Conservation (phyloP, 1,140 invertebrate species). For the Drosophila albomicans region DNA sequence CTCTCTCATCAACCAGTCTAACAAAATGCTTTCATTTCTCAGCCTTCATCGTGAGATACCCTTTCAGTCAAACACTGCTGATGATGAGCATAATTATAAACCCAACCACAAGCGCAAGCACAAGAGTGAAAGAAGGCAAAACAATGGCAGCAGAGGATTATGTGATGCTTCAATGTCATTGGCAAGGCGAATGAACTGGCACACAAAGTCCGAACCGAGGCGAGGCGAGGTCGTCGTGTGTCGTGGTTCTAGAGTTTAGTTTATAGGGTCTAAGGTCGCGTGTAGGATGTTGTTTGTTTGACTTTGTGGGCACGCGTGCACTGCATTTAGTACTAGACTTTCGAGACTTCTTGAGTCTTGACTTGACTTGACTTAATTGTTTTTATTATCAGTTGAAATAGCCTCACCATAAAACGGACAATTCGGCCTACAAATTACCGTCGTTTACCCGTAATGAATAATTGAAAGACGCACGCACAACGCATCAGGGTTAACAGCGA, state of each 20-base stretch:
- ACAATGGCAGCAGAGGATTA: slow-evolving; percentile 30
- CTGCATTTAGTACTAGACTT: slow-evolving; percentile 7
- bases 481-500: slow-evolving; percentile 15
- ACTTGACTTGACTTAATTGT: slow-evolving; percentile 3
- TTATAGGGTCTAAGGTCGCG: slow-evolving; percentile 4
- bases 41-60: neutral
- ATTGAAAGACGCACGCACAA: slow-evolving; percentile 30
- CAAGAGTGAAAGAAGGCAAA: neutral
- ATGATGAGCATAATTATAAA: neutral
- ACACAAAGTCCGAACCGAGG: too few relatives aligned
- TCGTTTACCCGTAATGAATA: slow-evolving; percentile 27
- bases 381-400: slow-evolving; percentile 13
- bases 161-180: slow-evolving; percentile 23
- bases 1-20: too few relatives aligned
- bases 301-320: slow-evolving; percentile 32
- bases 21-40: neutral
- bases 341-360: neutral
- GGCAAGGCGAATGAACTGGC: slow-evolving; percentile 31
- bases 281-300: slow-evolving; percentile 29
- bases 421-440: slow-evolving; percentile 26
- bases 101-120: neutral
- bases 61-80: neutral
- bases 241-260: neutral
- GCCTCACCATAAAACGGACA: slow-evolving; percentile 9
- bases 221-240: neutral